Base-by-base conservation (phyloP, 2,888 invertebrate genomes). In the Stenoptilia bipunctidactyla region DNA sequence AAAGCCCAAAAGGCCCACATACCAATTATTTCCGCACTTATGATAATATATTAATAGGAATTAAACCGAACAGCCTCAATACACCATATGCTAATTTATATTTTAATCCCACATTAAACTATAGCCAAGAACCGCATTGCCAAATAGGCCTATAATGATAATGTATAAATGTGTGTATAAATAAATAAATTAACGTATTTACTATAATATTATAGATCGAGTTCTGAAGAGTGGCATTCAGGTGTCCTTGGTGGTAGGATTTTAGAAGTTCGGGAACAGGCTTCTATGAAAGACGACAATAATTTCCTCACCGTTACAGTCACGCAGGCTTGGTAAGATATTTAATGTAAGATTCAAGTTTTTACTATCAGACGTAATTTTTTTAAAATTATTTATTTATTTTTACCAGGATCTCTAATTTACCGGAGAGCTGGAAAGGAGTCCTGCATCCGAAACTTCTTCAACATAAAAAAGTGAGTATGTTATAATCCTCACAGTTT, bases 141-240 rank as follows among this genome's bases (percentile, higher is more conserved):
- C n/a, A n/a, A n/a, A n/a, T n/a, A n/a, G n/a, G n/a, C n/a, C n/a
- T n/a, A n/a, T n/a, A n/a, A n/a, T n/a, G n/a, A n/a, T n/a, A n/a
- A n/a, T n/a, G n/a, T n/a, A n/a, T n/a, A n/a, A n/a, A n/a, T n/a
- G n/a, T n/a, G n/a, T n/a, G n/a, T n/a, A n/a, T n/a, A n/a, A n/a
- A n/a, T n/a, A n/a, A n/a, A n/a, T n/a, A n/a, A n/a, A n/a, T n/a
- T n/a, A n/a, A n/a, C n/a, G n/a, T n/a, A n/a, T n/a, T n/a, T n/a
- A n/a, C n/a, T n/a, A n/a, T n/a, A n/a, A n/a, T n/a, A n/a, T 25
- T 5, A 25, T 9, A 25, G 25, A 5, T 6, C 25, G 25, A 9
- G 25, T 9, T 9, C 25, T 5, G 25, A 25, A 6, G 69, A 83
- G 1, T 92, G 91, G 91, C 63, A 71, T 20, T 48, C 68, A 0